Conservation (phyloP, 2,888 invertebrate species). For the Lampropteryx suffumata region DNA sequence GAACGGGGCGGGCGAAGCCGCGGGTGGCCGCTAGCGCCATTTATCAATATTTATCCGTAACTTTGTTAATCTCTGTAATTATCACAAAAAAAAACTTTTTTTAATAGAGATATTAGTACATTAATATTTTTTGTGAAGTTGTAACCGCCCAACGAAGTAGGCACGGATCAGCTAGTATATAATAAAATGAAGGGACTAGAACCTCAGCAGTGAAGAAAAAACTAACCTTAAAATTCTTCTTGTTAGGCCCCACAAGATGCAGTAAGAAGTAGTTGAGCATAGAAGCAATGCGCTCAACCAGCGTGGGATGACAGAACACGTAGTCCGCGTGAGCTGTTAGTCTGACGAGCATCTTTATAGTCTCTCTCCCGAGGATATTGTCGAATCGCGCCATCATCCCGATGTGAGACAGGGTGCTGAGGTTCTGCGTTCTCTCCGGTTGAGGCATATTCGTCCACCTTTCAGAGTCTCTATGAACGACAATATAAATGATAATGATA, state of each 20-base stretch:
- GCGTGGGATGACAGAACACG: conserved; percentile 94
- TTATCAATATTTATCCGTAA: too few species aligned
- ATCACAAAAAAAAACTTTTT: too few species aligned
- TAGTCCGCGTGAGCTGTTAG: conserved; percentile 88
- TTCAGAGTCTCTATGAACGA: conserved; percentile 84
- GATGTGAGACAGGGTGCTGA: conserved; percentile 87
- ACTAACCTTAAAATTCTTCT: conserved; percentile 91
- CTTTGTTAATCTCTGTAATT: too few species aligned
- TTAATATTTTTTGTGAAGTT: too few species aligned
- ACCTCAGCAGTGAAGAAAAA: not conserved
- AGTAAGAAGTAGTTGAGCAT: conserved; percentile 98
- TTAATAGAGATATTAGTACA: too few species aligned
- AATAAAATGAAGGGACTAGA: too few species aligned
- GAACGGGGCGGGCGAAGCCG: too few species aligned
- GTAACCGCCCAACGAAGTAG: too few species aligned
- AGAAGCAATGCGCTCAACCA: conserved; percentile 95
- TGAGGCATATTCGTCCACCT: conserved; percentile 87
- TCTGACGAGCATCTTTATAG: conserved; percentile 91
- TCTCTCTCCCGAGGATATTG: conserved; percentile 95
- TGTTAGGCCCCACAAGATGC: conserved; percentile 95
- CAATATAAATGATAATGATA: not conserved
- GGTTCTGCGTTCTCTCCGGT: conserved; percentile 89
- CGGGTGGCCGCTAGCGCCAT: too few species aligned
- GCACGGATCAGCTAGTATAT: too few species aligned
- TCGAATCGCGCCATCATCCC: conserved; percentile 95